Conservation (phyloP, 2,113 vertebrate species). For the Guaruba guarouba region DNA sequence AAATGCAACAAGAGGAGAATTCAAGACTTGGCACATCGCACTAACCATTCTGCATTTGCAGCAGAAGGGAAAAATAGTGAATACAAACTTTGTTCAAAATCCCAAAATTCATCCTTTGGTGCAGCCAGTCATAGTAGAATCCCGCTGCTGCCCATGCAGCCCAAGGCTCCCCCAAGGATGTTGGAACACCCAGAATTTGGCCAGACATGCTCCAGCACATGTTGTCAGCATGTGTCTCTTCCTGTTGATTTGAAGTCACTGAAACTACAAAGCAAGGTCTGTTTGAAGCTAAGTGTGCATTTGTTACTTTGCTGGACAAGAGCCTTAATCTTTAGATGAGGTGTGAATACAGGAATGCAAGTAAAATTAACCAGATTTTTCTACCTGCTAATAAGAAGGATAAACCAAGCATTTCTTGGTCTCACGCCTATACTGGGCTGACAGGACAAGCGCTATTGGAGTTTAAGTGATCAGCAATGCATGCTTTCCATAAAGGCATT, state of each 20-base stretch:
- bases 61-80: neutral
- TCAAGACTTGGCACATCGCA: neutral
- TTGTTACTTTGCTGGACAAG: neutral
- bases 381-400: neutral
- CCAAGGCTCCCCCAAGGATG: neutral
- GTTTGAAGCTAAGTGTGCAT: neutral
- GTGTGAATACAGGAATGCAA: neutral
- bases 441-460: neutral
- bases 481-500: neutral
- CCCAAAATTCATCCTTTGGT: neutral
- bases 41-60: neutral
- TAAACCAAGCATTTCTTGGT: neutral
- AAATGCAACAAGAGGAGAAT: neutral
- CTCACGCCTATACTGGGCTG: neutral
- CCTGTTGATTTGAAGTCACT: neutral
- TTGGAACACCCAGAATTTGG: neutral
- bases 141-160: accelerated
- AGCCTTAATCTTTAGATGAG: neutral
- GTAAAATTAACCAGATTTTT: neutral
- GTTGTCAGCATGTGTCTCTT: neutral
- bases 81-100: neutral
- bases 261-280: neutral
- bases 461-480: neutral
- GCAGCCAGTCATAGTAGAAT: accelerated
- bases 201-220: neutral